A percentile compares a stretch with the other conserved stretches of the same genome.
Evolutionary conservation across 2,797 vertebrate genomes (phyloP).

Genomic region (Gallinago stenura): DNA sequence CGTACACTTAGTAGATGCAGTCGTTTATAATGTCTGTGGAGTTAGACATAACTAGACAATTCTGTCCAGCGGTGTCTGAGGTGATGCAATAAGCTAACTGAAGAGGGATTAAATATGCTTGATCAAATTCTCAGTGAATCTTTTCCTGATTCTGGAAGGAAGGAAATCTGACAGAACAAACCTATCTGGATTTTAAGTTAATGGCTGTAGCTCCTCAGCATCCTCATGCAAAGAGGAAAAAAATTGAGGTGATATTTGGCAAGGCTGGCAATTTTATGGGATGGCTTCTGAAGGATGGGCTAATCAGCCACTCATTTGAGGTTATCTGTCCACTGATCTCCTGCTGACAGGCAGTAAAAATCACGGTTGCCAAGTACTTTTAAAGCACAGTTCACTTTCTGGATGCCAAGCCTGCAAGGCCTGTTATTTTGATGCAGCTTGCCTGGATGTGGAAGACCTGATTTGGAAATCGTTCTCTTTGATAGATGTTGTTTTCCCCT

Average conservation of each 20-base stretch:
- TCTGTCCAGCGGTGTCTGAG: neutral
- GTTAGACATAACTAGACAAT: neutral
- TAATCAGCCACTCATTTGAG: conserved; percentile 14
- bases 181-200: neutral
- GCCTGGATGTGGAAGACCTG: neutral
- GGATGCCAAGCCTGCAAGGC: conserved; percentile 49
- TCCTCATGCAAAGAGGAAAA: neutral
- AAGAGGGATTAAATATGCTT: neutral
- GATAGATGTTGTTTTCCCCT: conserved; percentile 59
- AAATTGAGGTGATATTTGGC: neutral
- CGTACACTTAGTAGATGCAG: neutral
- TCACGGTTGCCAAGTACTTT: neutral
- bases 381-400: conserved; percentile 10
- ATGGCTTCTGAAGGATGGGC: neutral
- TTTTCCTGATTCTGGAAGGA: neutral
- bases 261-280: neutral
- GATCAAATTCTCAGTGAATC: neutral
- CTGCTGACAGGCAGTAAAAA: conserved; percentile 38
- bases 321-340: conserved; percentile 39
- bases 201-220: neutral
- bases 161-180: conserved; percentile 11
- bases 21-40: neutral
- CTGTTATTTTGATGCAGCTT: conserved; percentile 55
- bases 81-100: neutral
- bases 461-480: conserved; percentile 30